A percentile compares a stretch with the other conserved stretches of the same genome.
These are phyloP conservation scores for Falcunculus frontatus DNA, from an alignment of 2,113 vertebrate genomes.

Conservation along the genomic window DNA sequence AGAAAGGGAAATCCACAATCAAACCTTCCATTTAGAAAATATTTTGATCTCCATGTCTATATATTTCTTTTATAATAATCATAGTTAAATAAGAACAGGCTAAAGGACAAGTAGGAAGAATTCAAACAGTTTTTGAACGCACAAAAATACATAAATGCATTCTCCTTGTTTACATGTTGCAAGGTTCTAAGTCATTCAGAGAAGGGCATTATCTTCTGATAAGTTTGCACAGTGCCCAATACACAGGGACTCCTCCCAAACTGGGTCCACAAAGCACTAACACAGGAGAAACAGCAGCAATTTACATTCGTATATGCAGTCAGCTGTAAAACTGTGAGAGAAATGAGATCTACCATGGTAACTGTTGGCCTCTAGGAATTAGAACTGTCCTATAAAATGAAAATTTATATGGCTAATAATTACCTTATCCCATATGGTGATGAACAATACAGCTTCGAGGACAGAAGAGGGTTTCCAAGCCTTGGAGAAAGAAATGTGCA, in stretches of 20 bases:
- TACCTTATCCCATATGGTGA: slow-evolving; percentile 36
- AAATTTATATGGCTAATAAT: slow-evolving; percentile 60
- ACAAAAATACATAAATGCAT: background rate
- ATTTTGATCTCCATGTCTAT: slow-evolving; percentile 38
- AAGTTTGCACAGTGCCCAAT: background rate
- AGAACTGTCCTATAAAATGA: slow-evolving; percentile 48
- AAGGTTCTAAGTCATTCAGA: background rate
- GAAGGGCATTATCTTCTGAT: background rate
- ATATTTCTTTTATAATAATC: background rate
- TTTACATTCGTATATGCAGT: background rate
- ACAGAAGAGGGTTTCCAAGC: slow-evolving; percentile 10
- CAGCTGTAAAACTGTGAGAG: background rate
- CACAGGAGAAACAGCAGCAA: background rate
- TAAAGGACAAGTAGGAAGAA: slow-evolving; percentile 14
- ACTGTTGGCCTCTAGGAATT: slow-evolving; percentile 29
- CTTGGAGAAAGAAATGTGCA: background rate
- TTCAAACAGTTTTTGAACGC: background rate
- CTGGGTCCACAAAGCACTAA: background rate
- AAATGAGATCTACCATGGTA: background rate
- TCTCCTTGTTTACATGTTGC: background rate
- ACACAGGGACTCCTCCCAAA: background rate
- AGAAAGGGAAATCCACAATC: slow-evolving; percentile 30
- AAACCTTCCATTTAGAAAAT: slow-evolving; percentile 56
- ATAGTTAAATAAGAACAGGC: background rate
- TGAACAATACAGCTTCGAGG: background rate